phyloP scores from a whole-genome alignment of 2,113 vertebrate genomes.

The Bujurquina vittata region DNA sequence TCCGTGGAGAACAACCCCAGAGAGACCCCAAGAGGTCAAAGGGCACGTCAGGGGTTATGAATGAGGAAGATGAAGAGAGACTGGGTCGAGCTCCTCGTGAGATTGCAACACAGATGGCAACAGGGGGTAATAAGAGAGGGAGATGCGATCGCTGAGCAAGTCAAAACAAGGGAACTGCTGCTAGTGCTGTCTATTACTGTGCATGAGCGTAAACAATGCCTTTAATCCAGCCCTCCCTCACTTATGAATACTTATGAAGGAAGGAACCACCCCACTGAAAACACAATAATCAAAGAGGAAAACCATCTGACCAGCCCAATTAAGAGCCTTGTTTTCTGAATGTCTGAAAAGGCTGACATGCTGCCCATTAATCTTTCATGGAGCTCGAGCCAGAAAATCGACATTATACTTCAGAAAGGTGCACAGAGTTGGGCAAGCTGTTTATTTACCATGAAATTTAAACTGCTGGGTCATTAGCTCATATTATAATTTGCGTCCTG shows the following conservation, averaged over 20 bases:
- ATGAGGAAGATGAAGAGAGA: slow-evolving; percentile 70
- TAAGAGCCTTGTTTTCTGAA: slow-evolving; percentile 67
- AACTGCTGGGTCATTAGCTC: slow-evolving; percentile 25
- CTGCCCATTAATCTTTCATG: slow-evolving; percentile 64
- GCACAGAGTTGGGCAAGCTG: slow-evolving; percentile 37
- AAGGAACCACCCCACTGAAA: slow-evolving; percentile 38
- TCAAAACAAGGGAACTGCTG: slow-evolving; percentile 43
- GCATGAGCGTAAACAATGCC: slow-evolving; percentile 13
- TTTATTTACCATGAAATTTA: slow-evolving; percentile 65
- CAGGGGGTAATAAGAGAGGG: slow-evolving; percentile 45
- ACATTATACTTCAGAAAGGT: slow-evolving; percentile 29
- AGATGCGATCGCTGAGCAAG: not conserved
- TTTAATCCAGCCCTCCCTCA: slow-evolving; percentile 13
- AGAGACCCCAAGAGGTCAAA: slow-evolving; percentile 45
- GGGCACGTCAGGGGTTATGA: slow-evolving; percentile 68
- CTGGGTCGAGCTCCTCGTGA: slow-evolving; percentile 42
- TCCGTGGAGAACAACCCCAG: slow-evolving; percentile 37
- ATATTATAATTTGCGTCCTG: slow-evolving; percentile 51
- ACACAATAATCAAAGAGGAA: slow-evolving; percentile 64
- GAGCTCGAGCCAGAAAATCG: slow-evolving; percentile 42
- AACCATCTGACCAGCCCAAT: slow-evolving; percentile 40
- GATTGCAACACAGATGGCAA: slow-evolving; percentile 67
- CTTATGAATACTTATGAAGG: slow-evolving; percentile 35
- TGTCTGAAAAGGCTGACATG: slow-evolving; percentile 38
- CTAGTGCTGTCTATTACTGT: not conserved